Base-by-base conservation (phyloP, 2,113 vertebrate species). In the Collichthys lucidus region DNA sequence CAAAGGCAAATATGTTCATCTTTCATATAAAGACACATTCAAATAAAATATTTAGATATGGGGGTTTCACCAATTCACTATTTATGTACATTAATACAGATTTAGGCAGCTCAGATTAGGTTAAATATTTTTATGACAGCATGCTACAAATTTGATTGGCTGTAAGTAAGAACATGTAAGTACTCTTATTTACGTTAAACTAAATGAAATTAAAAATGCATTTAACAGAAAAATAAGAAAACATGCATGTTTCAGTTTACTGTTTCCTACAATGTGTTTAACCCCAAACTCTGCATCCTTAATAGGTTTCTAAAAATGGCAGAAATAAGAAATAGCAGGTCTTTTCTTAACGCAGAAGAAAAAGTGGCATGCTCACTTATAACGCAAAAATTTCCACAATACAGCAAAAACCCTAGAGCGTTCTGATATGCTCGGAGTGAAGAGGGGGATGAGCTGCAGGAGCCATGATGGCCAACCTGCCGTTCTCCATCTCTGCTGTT, bases 401-500 rank as follows among this genome's bases (percentile, higher is more conserved):
- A 67, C 12, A 19, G 82, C 74, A 87, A 90, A 66, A 88, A 56
- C 82, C 84, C 73, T 35, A 12, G 70, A 84, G 82, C 68, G 1
- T 12, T 83, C 69, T 71, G 66, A 82, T 80, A 31, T 29, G 76
- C 80, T 81, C 22, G 67, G 72, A 85, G 77, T 60, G 57, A 79
- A 64, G 77, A 82, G 57, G 69, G 71, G 78, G 79, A 79, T 71
- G 78, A 84, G 84, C 87, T 90, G 86, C 73, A 89, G 77, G 79
- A 91, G 79, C 79, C 70, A 78, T 67, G 85, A 89, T 86, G 88
- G 83, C 87, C 90, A 89, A 94, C 91, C 92, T 95, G 91, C 88
- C 89, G 46, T 82, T 92, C 82, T 94, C 87, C 88, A 88, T 93
- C 86, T 92, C 75, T 92, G 87, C 88, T 91, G 88, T 89, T 91